Percentiles rank a stretch among this genome's conserved stretches.
Conservation (phyloP, 2,113 vertebrate genomes). For the Thalassarche chlororhynchos region DNA sequence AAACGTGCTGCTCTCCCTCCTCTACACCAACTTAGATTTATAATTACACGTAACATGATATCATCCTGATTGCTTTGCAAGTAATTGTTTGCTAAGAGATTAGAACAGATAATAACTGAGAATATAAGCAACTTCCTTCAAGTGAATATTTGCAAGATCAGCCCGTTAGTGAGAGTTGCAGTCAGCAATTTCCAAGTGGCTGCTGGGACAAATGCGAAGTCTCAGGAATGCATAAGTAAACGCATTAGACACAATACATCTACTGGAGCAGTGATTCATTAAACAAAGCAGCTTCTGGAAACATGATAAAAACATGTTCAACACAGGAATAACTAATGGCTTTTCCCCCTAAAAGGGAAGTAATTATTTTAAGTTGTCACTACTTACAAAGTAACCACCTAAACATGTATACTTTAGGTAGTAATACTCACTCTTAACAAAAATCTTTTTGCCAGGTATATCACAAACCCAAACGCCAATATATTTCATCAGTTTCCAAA, state of each 20-base stretch:
- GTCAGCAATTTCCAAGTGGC: neutral
- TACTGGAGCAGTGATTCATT: neutral
- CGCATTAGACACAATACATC: neutral
- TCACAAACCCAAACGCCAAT: neutral
- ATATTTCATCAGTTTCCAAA: neutral
- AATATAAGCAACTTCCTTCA: neutral
- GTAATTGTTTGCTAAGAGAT: neutral
- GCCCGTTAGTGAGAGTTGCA: neutral
- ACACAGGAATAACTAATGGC: neutral
- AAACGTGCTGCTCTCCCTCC: neutral
- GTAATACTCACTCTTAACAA: neutral
- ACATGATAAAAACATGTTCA: neutral
- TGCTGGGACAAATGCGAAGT: neutral
- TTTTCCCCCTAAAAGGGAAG: neutral
- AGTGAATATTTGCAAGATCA: neutral
- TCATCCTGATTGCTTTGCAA: neutral
- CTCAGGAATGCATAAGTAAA: slow-evolving; percentile 37
- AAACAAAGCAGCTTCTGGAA: neutral
- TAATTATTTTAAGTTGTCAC: neutral
- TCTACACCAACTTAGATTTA: neutral
- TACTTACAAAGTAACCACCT: neutral
- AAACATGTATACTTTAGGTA: neutral
- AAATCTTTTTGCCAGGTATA: neutral
- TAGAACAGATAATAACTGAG: neutral
- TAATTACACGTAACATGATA: neutral